phyloP scores from a whole-genome alignment of 1,140 invertebrate species.

The Steinernema khuongi region DNA sequence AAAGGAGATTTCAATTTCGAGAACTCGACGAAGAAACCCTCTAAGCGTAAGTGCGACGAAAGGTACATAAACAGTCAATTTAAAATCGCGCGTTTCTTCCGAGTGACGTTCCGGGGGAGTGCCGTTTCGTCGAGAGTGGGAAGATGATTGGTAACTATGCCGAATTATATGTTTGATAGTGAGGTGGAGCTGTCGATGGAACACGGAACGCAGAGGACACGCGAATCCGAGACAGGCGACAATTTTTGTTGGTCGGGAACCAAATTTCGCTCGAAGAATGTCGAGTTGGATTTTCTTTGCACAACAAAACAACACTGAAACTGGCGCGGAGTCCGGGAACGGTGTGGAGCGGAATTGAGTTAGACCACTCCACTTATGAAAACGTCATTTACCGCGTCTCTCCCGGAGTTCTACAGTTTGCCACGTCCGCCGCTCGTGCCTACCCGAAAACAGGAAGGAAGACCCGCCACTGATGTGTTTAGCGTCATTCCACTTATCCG shows the following conservation, averaged over 20 bases:
- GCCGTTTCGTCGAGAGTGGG: background rate
- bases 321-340: background rate
- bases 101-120: background rate
- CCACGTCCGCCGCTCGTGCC: background rate
- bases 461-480: no score
- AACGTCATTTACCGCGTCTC: background rate
- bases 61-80: background rate
- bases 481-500: no score
- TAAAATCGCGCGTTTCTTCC: background rate
- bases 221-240: no score
- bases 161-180: no score
- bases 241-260: background rate
- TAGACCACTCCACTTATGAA: background rate
- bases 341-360: background rate
- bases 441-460: background rate
- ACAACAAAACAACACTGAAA: background rate
- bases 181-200: no score
- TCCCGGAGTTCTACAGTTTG: background rate
- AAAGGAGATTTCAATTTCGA: background rate
- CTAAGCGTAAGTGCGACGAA: background rate
- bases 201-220: no score
- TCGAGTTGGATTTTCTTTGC: background rate
- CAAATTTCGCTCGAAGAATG: background rate
- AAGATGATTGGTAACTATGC: no score
- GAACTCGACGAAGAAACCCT: background rate